phyloP scores from a whole-genome alignment of 2,797 vertebrate genomes.

The Falco columbarius region DNA sequence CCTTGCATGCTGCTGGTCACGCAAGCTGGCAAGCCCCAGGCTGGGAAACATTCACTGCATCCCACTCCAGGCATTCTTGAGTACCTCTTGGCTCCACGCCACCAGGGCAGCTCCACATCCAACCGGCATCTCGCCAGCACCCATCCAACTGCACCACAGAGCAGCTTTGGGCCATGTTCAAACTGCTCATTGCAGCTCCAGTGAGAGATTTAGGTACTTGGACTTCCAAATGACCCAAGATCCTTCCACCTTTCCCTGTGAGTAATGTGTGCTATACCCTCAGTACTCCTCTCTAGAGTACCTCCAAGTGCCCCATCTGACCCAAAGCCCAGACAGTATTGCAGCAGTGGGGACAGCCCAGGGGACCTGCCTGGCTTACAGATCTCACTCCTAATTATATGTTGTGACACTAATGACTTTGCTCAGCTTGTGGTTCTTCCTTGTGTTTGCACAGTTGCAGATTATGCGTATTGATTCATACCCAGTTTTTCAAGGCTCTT shows the following conservation, averaged over 20 bases:
- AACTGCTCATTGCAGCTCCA: not conserved
- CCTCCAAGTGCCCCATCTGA: not conserved
- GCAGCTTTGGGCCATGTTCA: not conserved
- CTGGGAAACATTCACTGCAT: not conserved
- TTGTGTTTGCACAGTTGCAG: not conserved
- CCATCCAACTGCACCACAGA: not conserved
- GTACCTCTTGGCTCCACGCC: not conserved
- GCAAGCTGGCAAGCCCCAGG: not conserved
- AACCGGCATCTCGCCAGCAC: fast-evolving
- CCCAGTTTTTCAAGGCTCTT: not conserved
- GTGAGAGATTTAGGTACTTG: not conserved
- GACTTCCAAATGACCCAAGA: not conserved
- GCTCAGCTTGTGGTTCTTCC: not conserved
- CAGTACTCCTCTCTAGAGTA: not conserved
- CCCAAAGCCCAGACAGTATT: not conserved
- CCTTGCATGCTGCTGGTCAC: not conserved
- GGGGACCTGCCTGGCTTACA: not conserved
- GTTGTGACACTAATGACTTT: not conserved
- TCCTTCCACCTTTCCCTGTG: not conserved
- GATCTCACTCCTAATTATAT: not conserved
- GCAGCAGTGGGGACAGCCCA: not conserved
- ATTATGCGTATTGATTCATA: not conserved
- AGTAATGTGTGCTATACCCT: not conserved
- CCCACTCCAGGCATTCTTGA: not conserved
- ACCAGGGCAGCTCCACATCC: not conserved